These are phyloP conservation scores for Gila orcuttii DNA, from an alignment of 2,113 vertebrate species.

Conservation along the genomic window DNA sequence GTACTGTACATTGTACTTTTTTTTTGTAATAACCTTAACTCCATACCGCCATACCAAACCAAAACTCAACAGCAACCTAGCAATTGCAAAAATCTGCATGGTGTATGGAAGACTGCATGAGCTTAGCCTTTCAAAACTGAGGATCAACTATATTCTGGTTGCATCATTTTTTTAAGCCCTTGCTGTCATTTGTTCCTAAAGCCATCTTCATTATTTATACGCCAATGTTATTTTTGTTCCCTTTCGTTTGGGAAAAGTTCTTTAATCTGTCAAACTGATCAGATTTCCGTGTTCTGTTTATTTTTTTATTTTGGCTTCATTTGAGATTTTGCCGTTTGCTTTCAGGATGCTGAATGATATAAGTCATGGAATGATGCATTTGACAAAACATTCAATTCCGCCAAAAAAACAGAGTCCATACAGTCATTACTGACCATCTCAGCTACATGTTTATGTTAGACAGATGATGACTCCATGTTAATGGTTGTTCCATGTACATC, in stretches of 20 bases:
- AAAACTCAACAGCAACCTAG: slow-evolving; percentile 69
- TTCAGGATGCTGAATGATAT: slow-evolving; percentile 32
- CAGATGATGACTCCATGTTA: slow-evolving; percentile 30
- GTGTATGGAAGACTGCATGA: slow-evolving; percentile 78
- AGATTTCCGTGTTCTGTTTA: background rate
- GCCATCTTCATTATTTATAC: slow-evolving; percentile 64
- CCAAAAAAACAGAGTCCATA: background rate
- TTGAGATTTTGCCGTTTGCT: slow-evolving; percentile 21
- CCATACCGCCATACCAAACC: slow-evolving; percentile 59
- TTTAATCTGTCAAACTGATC: slow-evolving; percentile 40
- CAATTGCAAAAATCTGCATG: slow-evolving; percentile 76
- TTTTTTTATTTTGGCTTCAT: slow-evolving; percentile 16
- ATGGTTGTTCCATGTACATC: slow-evolving; percentile 62
- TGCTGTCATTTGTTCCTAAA: slow-evolving; percentile 72
- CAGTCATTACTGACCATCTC: slow-evolving; percentile 17
- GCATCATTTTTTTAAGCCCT: slow-evolving; percentile 73
- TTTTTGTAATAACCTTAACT: slow-evolving; percentile 54
- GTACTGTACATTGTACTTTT: slow-evolving; percentile 57
- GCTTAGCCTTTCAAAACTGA: slow-evolving; percentile 76
- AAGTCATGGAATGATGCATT: slow-evolving; percentile 8
- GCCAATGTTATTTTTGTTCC: slow-evolving; percentile 22
- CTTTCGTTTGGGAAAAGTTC: slow-evolving; percentile 49
- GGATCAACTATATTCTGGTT: slow-evolving; percentile 71
- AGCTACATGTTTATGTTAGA: slow-evolving; percentile 16
- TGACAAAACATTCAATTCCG: slow-evolving; percentile 4